Conservation (phyloP, 2,113 vertebrate genomes). For the Callopanchax toddi region DNA sequence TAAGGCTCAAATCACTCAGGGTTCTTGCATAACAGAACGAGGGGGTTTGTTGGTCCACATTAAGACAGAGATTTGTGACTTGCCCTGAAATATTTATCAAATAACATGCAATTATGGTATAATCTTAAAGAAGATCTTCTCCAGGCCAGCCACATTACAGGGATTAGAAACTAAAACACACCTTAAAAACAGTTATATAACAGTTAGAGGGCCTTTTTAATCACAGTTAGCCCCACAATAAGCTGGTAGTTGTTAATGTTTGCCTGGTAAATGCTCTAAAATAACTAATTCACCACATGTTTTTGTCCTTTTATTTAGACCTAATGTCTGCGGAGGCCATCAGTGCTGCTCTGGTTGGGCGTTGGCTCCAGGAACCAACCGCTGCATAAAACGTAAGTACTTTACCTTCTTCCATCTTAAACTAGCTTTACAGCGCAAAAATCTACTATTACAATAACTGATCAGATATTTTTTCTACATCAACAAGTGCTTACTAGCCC, state of each 20-base stretch:
- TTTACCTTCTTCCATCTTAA: neutral
- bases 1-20: constrained; percentile 57
- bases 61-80: constrained; percentile 67
- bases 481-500: neutral
- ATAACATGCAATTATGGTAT: constrained; percentile 61
- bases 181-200: too few species aligned
- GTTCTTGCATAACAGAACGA: constrained; percentile 41
- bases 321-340: constrained; percentile 93
- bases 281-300: constrained; percentile 13
- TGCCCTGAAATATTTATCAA: constrained; percentile 57
- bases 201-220: too few species aligned
- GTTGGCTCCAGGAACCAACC: constrained; percentile 87
- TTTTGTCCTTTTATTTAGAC: constrained; percentile 75
- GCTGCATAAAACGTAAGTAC: constrained; percentile 95
- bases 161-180: constrained; percentile 8
- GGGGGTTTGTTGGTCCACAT: constrained; percentile 38
- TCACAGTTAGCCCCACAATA: constrained; percentile 4
- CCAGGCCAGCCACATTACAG: constrained; percentile 47
- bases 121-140: constrained; percentile 63
- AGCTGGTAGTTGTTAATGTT: constrained; percentile 1
- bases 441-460: too few species aligned
- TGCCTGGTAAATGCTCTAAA: constrained; percentile 9
- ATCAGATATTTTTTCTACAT: too few species aligned
- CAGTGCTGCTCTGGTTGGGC: constrained; percentile 96
- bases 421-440: too few species aligned